Evolutionary conservation across 2,113 vertebrate species (phyloP), one percentile per base, ranked within the genome.

Genomic region (Zingel zingel): DNA sequence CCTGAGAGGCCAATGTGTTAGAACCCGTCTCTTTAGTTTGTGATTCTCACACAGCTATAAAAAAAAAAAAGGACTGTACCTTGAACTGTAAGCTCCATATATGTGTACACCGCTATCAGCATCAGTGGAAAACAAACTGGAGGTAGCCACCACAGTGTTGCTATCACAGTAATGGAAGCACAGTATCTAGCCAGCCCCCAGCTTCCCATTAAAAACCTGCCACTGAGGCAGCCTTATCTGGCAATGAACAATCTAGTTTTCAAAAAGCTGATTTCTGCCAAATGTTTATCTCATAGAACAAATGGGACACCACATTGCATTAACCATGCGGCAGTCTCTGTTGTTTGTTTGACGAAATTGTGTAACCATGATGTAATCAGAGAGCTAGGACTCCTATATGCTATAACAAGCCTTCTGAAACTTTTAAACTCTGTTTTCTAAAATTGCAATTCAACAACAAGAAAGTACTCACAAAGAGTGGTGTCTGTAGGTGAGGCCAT

Each of bases 141-240:
- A 76, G 73, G 82, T 53, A 83, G 43, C 81, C 71, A 59, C 18
- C 30, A 23, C 50, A 50, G 72, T 25, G 39, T 23, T 48, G 70
- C 87, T 91, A 92, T 94, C 90, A 39, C 89, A 79, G 82, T 82
- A 92, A 91, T 86, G 85, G 89, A 83, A 81, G 85, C 45, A 0
- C 72, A n/a, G 81, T 74, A 88, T 86, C 90, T 74, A 18, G 77
- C 33, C 1, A 69, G 74, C 69, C 45, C 27, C 12, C 1, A 64
- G 82, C 66, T 91, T 80, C 84, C 85, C 77, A 88, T 90, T 91
- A 88, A 87, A 87, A 84, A 87, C 2, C 84, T 86, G 82, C 86
- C 89, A 85, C 77, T 69, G 58, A 61, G 72, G 78, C 62, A 10
- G 47, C 50, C 84, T 93, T 92, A 93, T 94, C 93, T 83, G 61